A percentile compares a stretch with the other conserved stretches of the same genome.
Conservation (phyloP, 2,797 vertebrate genomes). For the Taenioides sp. region DNA sequence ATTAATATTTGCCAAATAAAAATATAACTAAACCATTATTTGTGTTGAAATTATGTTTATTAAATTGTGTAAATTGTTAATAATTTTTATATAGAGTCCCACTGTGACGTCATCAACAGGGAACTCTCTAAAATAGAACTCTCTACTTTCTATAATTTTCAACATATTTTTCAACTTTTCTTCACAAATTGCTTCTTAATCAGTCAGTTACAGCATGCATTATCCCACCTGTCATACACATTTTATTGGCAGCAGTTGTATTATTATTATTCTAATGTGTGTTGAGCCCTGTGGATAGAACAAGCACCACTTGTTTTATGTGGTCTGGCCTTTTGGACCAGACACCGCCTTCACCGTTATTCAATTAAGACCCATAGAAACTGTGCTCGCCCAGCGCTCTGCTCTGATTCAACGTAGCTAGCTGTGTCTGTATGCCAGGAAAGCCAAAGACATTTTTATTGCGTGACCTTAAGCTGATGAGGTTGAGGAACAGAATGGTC, state of each 20-base stretch:
- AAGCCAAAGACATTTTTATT: constrained; percentile 41
- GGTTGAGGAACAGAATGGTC: constrained; percentile 31
- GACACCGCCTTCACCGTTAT: constrained; percentile 47
- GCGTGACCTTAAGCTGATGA: constrained; percentile 47
- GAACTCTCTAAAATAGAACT: no score
- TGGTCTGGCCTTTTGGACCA: constrained; percentile 47
- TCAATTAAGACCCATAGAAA: constrained; percentile 51
- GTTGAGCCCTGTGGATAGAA: constrained; percentile 42
- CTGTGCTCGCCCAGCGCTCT: constrained; percentile 33
- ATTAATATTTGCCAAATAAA: no score
- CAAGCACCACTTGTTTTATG: constrained; percentile 52
- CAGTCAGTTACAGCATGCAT: no score
- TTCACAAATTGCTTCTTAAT: no score
- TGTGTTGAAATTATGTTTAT: no score
- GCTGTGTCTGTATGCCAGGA: constrained; percentile 26
- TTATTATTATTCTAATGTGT: constrained; percentile 13
- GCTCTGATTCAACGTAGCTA: constrained; percentile 37
- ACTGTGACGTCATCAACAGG: no score
- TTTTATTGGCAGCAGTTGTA: neutral
- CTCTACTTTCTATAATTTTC: no score
- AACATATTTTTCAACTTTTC: no score
- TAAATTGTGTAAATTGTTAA: no score
- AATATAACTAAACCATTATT: no score
- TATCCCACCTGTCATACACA: no score
- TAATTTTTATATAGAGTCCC: no score